Evolutionary conservation across 2,888 invertebrate genomes (phyloP), one percentile per base, ranked within the genome.

Genomic region (Teleogryllus oceanicus): DNA sequence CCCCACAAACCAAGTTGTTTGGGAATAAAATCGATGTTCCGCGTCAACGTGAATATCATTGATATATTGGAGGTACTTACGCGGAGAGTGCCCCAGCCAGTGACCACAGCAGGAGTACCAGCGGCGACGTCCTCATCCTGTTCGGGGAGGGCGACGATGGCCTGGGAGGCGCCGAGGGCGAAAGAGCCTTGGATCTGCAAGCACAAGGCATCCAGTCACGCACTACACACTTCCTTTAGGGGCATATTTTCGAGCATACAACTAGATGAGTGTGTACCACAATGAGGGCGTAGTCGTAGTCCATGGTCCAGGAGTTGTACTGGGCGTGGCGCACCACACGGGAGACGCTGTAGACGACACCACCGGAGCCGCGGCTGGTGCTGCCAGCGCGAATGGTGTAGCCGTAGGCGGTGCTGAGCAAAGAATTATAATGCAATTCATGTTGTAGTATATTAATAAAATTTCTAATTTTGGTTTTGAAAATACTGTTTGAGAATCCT

Each of bases 241-340:
- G n/a, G n/a, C 2, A 62, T 62, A 5, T 16, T 62, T 62, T 2
- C 62, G 62, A 5, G 2, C 5, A 62, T 62, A 62, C 12, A 16
- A 62, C 10, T 4, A 62, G n/a, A 62, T 62, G 62, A 62, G 8
- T 50, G 49, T 80, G 24, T 78, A 87, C 87, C 85, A 87, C 84
- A 24, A 89, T 78, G 50, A 89, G 80, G 10, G 88, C 86, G 20
- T 88, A 86, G 74, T 89, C 89, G 80, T 87, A 89, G 83, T 90
- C 89, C 13, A 84, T 85, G 1, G 85, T 87, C 0, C 18, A n/a
- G 0, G 82, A 24, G 80, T 83, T 82, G 83, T 86, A 89, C 0
- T 76, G 20, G 11, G 86, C 85, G 74, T 88, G 89, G 49, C 83
- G 82, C n/a, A 88, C 84, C 24, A 87, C 83, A 2, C 83, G 82